Evolutionary conservation across 2,797 vertebrate genomes (phyloP), one percentile per base, ranked within the genome.

Genomic region (Pantherophis vulpinus): DNA sequence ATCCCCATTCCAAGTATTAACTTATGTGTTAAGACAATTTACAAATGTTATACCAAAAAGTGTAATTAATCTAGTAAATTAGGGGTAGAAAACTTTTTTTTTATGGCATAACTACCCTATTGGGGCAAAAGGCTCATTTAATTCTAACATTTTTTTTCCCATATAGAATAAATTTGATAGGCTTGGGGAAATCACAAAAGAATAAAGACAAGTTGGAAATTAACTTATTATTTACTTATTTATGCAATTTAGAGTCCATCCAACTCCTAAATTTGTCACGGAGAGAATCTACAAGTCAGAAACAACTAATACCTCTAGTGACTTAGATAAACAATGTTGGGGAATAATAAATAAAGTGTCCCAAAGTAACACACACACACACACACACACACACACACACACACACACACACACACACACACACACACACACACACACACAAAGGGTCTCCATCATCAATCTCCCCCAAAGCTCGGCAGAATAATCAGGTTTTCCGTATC

Each of bases 1-100:
- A 86, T 93, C 86, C 4, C 25, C 7, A 70, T 70, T 32, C 32
- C 95, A n/a, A 96, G 70, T 27, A 88, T 20, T 90, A 56, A 94
- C 93, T 90, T 94, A 29, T 60, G 25, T 87, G 56, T 66, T 89
- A 94, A 93, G 60, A 83, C n/a, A 95, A 59, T 87, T 93, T 96
- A 94, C 55, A 93, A 94, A 90, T 92, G 93, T 93, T 89, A 54
- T 94, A 88, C 4, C 23, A 20, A 25, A 86, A 59, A 37, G 23
- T 79, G 8, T 42, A 37, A 79, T 37, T 79, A 42, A 42, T 42
- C 37, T 79, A 79, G 70, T 42, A 79, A 79, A 0, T 42, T 79
- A 20, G 70, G 18, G 9, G 7, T 37, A 7, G 16, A 74, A 23
- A 42, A 42, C 3, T 79, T 79, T 70, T 59, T 58, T 74, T 74